A percentile compares a stretch with the other conserved stretches of the same genome.
Evolutionary conservation across 1,140 invertebrate genomes (phyloP).

Genomic region (Cardiocondyla obscurior): DNA sequence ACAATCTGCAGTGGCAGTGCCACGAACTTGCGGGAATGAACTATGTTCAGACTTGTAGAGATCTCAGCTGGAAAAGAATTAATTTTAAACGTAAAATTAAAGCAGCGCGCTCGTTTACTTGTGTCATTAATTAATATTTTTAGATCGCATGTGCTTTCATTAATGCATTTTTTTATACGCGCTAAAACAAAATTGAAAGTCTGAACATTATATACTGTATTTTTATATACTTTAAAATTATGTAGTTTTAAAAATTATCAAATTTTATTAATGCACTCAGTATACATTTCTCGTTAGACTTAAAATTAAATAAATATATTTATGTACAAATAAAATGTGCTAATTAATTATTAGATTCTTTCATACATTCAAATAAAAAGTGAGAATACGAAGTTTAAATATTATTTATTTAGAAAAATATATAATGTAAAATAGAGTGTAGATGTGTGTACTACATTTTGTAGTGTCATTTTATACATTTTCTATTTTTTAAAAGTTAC

Average conservation of each 20-base stretch:
- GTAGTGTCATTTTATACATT: neutral
- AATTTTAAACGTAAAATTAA: neutral
- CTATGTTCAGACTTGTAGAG: too few species aligned
- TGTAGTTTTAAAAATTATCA: neutral
- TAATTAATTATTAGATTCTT: neutral
- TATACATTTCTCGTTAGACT: neutral
- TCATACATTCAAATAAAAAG: neutral
- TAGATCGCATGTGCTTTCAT: too few species aligned
- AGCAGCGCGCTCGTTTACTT: too few species aligned
- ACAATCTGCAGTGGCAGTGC: neutral
- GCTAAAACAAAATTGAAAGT: too few species aligned
- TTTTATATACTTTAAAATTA: neutral
- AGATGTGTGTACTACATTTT: neutral
- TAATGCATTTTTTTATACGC: too few species aligned
- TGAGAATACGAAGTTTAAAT: neutral
- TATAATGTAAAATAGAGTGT: neutral
- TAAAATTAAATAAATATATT: neutral
- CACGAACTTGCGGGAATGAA: neutral
- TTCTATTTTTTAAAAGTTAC: neutral
- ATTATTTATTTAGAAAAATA: conserved; percentile 6
- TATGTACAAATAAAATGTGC: too few species aligned
- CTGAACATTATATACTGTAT: too few species aligned
- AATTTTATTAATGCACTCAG: neutral
- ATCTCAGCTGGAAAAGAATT: too few species aligned
- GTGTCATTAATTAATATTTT: too few species aligned